Evolutionary conservation across 2,797 vertebrate species (phyloP).

Genomic region (Siniperca undulata): DNA sequence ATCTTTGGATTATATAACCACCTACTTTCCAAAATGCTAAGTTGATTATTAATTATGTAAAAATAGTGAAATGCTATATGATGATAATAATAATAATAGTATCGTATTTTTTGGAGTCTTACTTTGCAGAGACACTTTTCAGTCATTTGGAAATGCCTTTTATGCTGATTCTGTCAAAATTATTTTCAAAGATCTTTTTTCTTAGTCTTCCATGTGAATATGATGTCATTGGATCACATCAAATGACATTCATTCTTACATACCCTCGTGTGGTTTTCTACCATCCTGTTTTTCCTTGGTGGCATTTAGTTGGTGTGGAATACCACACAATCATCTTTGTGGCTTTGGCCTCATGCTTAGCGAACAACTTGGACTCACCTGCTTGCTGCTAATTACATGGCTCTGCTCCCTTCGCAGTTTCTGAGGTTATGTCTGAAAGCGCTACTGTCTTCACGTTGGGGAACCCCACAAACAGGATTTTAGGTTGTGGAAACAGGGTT

Average conservation of each 20-base stretch:
- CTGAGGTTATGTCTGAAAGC: slow-evolving; percentile 66
- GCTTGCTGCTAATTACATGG: slow-evolving; percentile 71
- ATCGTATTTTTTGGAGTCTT: neutral
- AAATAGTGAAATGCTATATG: neutral
- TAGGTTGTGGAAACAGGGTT: slow-evolving; percentile 51
- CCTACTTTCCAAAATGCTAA: slow-evolving; percentile 24
- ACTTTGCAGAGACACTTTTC: neutral
- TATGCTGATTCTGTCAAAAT: slow-evolving; percentile 7
- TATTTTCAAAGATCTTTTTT: neutral
- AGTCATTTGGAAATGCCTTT: neutral
- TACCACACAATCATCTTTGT: slow-evolving; percentile 64
- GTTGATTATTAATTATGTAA: slow-evolving; percentile 20
- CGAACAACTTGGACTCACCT: slow-evolving; percentile 77
- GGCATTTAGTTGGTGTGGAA: slow-evolving; percentile 39
- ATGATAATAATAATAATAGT: slow-evolving; percentile 3
- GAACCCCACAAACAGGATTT: slow-evolving; percentile 49
- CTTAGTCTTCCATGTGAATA: neutral
- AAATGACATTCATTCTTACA: slow-evolving; percentile 32
- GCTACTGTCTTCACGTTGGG: slow-evolving; percentile 54
- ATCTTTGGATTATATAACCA: slow-evolving; percentile 38
- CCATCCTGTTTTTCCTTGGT: slow-evolving; percentile 38
- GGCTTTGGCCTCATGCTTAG: slow-evolving; percentile 58
- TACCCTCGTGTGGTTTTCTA: slow-evolving; percentile 19
- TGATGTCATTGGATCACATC: slow-evolving; percentile 34
- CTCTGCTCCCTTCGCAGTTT: slow-evolving; percentile 47